Evolutionary conservation across 1,140 invertebrate species (phyloP).

Genomic region (Trypoxylus dichotomus): DNA sequence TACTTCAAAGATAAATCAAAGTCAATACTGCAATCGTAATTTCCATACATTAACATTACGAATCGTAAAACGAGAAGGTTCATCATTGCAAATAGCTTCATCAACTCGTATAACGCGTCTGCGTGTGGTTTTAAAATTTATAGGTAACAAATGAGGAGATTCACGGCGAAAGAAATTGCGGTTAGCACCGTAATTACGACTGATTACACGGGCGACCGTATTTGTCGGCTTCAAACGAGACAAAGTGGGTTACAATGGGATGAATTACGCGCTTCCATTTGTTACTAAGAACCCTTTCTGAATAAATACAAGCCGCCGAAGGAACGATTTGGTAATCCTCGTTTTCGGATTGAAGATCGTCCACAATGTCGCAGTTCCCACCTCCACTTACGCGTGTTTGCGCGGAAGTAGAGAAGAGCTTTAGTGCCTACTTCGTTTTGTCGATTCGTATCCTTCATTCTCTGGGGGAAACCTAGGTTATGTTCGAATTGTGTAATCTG

Average conservation of each 20-base stretch:
- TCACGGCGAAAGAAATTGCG: not conserved
- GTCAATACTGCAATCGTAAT: not conserved
- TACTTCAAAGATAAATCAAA: not conserved
- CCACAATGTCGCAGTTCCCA: not conserved
- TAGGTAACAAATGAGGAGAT: constrained; percentile 2
- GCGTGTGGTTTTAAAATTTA: constrained; percentile 2
- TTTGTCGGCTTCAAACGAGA: constrained; percentile 5
- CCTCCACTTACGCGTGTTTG: not conserved
- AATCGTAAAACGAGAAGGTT: not conserved
- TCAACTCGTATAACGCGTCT: not conserved
- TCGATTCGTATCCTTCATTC: not conserved
- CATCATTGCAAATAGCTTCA: not conserved
- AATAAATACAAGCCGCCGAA: not conserved
- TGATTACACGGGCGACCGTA: constrained; percentile 1
- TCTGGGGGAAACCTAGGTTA: not conserved
- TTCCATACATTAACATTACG: not conserved
- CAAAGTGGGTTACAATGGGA: not conserved
- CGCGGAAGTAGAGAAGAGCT: not conserved
- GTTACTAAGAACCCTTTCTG: constrained; percentile 1
- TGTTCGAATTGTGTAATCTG: not conserved
- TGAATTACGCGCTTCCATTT: constrained; percentile 2
- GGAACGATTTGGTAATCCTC: constrained; percentile 2
- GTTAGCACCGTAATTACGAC: constrained; percentile 5
- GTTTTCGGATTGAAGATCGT: constrained; percentile 1
- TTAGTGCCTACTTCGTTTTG: not conserved